Conservation (phyloP, 2,113 vertebrate species). For the Irena cyanogastra region DNA sequence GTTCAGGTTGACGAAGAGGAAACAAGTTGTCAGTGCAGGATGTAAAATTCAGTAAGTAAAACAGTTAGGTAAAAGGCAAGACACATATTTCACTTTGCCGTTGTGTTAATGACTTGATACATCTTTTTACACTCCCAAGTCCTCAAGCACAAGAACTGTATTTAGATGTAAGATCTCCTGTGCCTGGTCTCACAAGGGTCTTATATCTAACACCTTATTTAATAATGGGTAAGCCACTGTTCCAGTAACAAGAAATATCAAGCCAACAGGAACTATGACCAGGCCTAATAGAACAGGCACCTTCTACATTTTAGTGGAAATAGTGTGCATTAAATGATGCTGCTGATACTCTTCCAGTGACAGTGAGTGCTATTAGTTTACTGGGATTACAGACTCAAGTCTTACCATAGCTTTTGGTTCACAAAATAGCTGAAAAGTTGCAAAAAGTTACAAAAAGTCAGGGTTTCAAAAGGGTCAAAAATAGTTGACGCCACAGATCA, state of each 20-base stretch:
- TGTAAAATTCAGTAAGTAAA: neutral
- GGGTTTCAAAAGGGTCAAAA: neutral
- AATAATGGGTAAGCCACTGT: slow-evolving; percentile 57
- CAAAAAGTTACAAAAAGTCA: neutral
- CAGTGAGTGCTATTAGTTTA: slow-evolving; percentile 59
- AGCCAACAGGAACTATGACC: slow-evolving; percentile 52
- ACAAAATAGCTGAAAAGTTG: neutral
- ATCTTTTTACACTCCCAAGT: accelerated
- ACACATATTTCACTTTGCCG: neutral
- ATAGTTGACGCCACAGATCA: neutral
- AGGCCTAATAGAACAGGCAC: slow-evolving; percentile 25
- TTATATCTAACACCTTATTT: slow-evolving; percentile 54
- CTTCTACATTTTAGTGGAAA: neutral
- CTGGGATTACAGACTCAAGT: slow-evolving; percentile 40
- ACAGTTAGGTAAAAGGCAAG: neutral
- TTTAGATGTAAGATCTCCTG: neutral
- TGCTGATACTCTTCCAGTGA: slow-evolving; percentile 27
- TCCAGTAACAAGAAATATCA: slow-evolving; percentile 65
- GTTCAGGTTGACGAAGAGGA: neutral
- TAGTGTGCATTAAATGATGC: slow-evolving; percentile 21
- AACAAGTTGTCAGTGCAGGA: neutral
- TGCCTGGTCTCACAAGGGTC: neutral
- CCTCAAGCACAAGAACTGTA: neutral
- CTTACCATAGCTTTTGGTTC: neutral
- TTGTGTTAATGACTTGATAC: neutral